phyloP scores from a whole-genome alignment of 2,797 vertebrate genomes.

The Myiothlypis chrysogaster region DNA sequence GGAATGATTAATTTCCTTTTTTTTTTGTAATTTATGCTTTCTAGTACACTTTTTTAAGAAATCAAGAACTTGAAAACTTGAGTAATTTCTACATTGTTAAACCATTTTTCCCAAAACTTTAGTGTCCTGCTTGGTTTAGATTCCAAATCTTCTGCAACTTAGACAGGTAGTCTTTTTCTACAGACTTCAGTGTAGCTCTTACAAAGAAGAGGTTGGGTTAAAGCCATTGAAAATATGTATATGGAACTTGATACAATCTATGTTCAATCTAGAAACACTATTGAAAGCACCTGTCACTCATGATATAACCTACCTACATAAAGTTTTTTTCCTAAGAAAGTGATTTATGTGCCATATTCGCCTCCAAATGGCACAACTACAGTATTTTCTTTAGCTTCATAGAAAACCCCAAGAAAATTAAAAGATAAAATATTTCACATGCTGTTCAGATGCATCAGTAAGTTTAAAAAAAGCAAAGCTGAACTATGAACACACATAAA shows the following conservation, averaged over 20 bases:
- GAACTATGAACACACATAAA: background rate
- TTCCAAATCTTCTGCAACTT: background rate
- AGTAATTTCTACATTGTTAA: background rate
- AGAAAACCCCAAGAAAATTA: background rate
- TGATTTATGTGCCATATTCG: background rate
- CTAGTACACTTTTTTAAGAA: background rate
- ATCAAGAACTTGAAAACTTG: background rate
- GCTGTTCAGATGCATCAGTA: background rate
- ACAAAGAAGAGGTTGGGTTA: background rate
- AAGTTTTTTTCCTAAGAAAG: background rate
- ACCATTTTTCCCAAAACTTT: background rate
- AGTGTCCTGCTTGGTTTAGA: background rate
- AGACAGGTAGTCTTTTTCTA: background rate
- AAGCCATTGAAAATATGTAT: background rate
- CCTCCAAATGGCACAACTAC: background rate
- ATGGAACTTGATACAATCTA: background rate
- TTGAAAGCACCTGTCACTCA: background rate
- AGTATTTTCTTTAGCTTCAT: background rate
- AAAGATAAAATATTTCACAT: background rate
- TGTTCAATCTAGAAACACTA: background rate
- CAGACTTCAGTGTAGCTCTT: background rate
- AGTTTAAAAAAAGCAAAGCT: background rate
- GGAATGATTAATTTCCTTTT: background rate
- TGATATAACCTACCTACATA: background rate
- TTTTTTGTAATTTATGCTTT: background rate